Evolutionary conservation across 2,113 vertebrate species (phyloP), one percentile per base, ranked within the genome.

Genomic region (Lanius ludovicianus): DNA sequence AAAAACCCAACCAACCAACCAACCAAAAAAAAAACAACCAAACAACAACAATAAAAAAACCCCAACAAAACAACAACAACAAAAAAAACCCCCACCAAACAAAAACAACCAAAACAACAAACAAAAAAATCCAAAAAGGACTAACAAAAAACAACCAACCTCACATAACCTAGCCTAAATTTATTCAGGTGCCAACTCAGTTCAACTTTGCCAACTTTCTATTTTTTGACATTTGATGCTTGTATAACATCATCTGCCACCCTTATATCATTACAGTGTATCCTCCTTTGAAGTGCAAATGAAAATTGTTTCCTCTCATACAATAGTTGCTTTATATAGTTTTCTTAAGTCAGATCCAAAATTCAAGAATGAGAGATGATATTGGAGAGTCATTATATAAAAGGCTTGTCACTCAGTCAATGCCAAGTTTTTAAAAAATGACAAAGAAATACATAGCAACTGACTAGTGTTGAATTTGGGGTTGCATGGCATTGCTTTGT

Each of bases 271-370:
- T 89, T 64, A 28, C 47, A 84, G 71, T 78, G 37, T 96, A 65
- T 88, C 65, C 28, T 96, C 33, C 49, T 67, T 63, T 96, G 96
- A 96, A 94, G 96, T 90, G 87, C 82, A 95, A 96, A 96, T 96
- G 75, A 73, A 96, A 96, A 94, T 96, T 80, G 96, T 96, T 97
- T 97, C 92, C 87, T 95, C n/a, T 87, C 82, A 68, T 85, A 82
- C 97, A 97, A 94, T 91, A 95, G 84, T 76, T 96, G 52, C 96
- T 94, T 94, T 89, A 95, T 97, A 90, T 97, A 95, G 97, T 78
- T 97, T 97, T 93, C 93, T 94, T 96, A 95, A 97, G 90, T 95
- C 89, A 94, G 65, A 78, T 96, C 94, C 96, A 97, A 97, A 97
- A 96, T 94, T 93, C 87, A 90, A 97, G 94, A 97, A 97, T 96